A percentile compares a stretch with the other conserved stretches of the same genome.
Conservation (phyloP, 2,113 vertebrate species). For the Phocoena phocoena region DNA sequence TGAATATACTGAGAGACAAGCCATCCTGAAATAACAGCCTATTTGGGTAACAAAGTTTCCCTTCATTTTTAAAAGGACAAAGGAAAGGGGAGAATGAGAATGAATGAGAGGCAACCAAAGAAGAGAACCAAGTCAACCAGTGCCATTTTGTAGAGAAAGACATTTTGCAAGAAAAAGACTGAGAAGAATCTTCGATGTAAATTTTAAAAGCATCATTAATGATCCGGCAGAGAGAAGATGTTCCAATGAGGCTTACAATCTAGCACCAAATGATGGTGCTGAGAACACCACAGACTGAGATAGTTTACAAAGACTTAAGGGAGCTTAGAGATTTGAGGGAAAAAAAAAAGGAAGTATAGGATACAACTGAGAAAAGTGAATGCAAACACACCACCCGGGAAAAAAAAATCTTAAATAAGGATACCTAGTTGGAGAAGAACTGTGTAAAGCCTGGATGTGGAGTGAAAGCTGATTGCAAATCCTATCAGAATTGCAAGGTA, state of each 20-base stretch:
- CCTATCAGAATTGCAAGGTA: slow-evolving; percentile 48
- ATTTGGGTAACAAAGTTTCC: neutral
- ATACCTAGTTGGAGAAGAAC: neutral
- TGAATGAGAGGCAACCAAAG: neutral
- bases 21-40: neutral
- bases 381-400: neutral
- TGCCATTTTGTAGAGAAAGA: neutral
- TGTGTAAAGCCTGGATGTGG: neutral
- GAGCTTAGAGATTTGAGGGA: neutral
- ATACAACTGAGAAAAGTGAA: neutral
- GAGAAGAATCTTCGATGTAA: neutral
- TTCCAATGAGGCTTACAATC: neutral
- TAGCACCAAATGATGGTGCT: neutral
- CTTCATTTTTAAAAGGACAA: neutral
- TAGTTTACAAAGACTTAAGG: neutral
- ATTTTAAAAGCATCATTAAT: neutral
- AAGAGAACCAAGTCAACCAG: neutral
- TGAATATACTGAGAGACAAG: neutral
- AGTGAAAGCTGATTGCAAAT: neutral
- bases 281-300: neutral
- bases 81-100: neutral
- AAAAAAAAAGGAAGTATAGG: neutral
- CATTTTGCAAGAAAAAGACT: neutral
- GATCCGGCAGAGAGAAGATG: neutral
- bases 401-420: slow-evolving; percentile 44